phyloP scores from a whole-genome alignment of 2,113 vertebrate genomes.

The Notarius quadriscutis region DNA sequence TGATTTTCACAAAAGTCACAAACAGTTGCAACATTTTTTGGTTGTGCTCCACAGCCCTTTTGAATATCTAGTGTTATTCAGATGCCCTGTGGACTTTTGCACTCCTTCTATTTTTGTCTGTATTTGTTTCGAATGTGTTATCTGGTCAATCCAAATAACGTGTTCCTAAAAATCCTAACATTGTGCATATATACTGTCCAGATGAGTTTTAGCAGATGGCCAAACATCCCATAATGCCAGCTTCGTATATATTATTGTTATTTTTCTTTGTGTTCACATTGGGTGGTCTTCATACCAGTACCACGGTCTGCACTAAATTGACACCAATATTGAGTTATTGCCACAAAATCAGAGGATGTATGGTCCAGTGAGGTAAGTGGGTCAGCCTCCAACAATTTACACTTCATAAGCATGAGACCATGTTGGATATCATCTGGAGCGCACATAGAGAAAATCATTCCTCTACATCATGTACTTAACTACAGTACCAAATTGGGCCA shows the following conservation, averaged over 20 bases:
- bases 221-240: not conserved
- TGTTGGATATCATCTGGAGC: not conserved
- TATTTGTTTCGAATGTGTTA: not conserved
- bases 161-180: not conserved
- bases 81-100: not conserved
- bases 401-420: not conserved
- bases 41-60: too few species aligned
- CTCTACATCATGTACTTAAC: not conserved
- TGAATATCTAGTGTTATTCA: not conserved
- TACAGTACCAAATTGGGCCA: not conserved
- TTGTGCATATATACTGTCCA: constrained; percentile 29
- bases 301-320: constrained; percentile 2
- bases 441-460: not conserved
- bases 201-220: constrained; percentile 22
- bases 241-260: not conserved
- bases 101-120: not conserved
- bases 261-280: not conserved
- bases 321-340: constrained; percentile 1
- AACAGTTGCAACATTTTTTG: too few species aligned
- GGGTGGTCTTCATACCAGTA: constrained; percentile 15
- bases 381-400: not conserved
- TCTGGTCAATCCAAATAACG: not conserved
- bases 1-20: too few species aligned
- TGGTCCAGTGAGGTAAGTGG: not conserved
- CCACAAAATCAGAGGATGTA: not conserved